Conservation (phyloP, 2,888 invertebrate genomes). For the Apodemia mormo region DNA sequence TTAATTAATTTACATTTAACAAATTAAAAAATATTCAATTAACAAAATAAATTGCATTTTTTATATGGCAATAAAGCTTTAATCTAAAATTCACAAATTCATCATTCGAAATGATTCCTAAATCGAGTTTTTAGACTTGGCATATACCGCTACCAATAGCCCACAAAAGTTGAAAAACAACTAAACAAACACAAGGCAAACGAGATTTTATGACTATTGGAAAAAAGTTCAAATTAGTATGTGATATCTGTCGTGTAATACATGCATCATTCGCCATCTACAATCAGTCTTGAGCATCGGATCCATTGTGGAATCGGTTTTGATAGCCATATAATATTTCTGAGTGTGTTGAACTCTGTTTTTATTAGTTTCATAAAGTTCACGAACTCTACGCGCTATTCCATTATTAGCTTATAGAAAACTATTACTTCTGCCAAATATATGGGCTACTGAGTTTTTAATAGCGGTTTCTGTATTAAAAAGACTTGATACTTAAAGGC, state of each 20-base stretch:
- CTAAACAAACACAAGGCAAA: slow-evolving; percentile 12
- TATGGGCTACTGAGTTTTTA: slow-evolving; percentile 26
- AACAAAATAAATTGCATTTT: slow-evolving; percentile 4
- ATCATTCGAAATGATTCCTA: slow-evolving; percentile 51
- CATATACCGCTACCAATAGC: slow-evolving; percentile 37
- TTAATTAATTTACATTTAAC: neutral
- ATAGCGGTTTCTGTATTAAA: slow-evolving; percentile 19
- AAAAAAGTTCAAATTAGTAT: slow-evolving; percentile 27
- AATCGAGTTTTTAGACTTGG: slow-evolving; percentile 56
- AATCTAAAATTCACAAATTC: slow-evolving; percentile 42
- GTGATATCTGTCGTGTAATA: slow-evolving; percentile 16
- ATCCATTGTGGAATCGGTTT: slow-evolving; percentile 41
- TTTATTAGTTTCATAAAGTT: slow-evolving; percentile 34
- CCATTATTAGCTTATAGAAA: slow-evolving; percentile 28
- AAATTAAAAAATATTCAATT: neutral
- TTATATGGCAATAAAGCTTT: slow-evolving; percentile 40
- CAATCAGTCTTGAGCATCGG: slow-evolving; percentile 48
- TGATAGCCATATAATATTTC: slow-evolving; percentile 41
- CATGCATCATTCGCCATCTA: slow-evolving; percentile 37
- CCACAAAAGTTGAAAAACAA: slow-evolving; percentile 23
- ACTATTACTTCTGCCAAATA: slow-evolving; percentile 34
- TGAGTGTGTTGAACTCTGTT: slow-evolving; percentile 41
- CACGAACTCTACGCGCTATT: slow-evolving; percentile 33
- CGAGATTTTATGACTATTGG: slow-evolving; percentile 13
- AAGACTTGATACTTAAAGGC: neutral